Conservation (phyloP, 2,113 vertebrate species). For the Lipophrys pholis region DNA sequence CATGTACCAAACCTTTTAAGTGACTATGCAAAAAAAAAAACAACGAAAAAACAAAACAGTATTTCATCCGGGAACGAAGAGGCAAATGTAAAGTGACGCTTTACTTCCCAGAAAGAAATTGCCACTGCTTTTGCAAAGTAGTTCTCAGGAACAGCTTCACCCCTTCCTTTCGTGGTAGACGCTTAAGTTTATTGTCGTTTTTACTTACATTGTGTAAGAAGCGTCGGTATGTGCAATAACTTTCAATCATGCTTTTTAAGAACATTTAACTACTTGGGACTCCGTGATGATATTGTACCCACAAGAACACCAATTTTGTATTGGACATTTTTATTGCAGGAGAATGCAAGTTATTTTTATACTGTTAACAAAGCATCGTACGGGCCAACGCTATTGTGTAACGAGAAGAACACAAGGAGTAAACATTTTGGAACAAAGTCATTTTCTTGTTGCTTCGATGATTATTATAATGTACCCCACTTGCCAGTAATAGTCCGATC, state of each 20-base stretch:
- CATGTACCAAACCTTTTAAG: conserved; percentile 37
- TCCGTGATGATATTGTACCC: not conserved
- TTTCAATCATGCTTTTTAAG: conserved; percentile 30
- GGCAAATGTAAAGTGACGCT: conserved; percentile 23
- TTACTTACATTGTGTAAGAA: conserved; percentile 17
- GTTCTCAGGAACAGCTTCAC: conserved; percentile 30
- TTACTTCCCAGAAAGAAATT: conserved; percentile 9
- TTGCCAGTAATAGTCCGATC: conserved; percentile 37
- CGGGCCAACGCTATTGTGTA: conserved; percentile 59
- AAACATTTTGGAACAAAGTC: conserved; percentile 58
- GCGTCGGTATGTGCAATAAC: conserved; percentile 48
- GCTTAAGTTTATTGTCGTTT: conserved; percentile 9
- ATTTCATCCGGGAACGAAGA: conserved; percentile 18
- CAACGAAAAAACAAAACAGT: conserved; percentile 7
- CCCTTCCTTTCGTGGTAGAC: not conserved
- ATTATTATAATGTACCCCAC: conserved; percentile 24
- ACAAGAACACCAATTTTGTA: conserved; percentile 28
- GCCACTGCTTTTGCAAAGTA: not conserved
- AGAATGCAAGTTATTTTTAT: conserved; percentile 65
- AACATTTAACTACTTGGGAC: conserved; percentile 18
- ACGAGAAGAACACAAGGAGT: conserved; percentile 44
- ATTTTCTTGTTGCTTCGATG: conserved; percentile 18
- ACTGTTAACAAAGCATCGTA: conserved; percentile 67
- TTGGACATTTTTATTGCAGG: conserved; percentile 36
- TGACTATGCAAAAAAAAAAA: conserved; percentile 47